Conservation (phyloP, 1,140 invertebrate genomes). For the Hormaphis cornu region DNA sequence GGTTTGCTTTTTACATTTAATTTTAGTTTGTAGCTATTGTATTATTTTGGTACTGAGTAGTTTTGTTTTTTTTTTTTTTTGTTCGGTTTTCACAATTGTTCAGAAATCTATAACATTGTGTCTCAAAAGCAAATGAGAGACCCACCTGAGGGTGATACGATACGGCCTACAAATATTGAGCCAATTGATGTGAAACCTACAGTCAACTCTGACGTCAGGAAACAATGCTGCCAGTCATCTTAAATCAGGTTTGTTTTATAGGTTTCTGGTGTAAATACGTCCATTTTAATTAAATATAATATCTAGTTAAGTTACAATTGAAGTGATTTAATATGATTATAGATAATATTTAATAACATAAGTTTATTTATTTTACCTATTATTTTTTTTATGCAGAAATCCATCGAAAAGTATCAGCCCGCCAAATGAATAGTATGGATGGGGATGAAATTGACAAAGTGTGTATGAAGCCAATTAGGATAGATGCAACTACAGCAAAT, state of each 20-base stretch:
- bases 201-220: slow-evolving; percentile 72
- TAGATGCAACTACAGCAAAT: slow-evolving; percentile 33
- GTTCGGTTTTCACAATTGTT: slow-evolving; percentile 40
- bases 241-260: slow-evolving; percentile 33
- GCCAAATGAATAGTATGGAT: slow-evolving; percentile 34
- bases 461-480: slow-evolving; percentile 34
- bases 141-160: slow-evolving; percentile 80
- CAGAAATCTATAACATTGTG: slow-evolving; percentile 95
- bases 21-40: slow-evolving; percentile 24
- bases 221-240: slow-evolving; percentile 69
- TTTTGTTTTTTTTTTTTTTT: slow-evolving; percentile 34
- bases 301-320: no score
- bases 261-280: slow-evolving; percentile 16
- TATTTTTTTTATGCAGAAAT: slow-evolving; percentile 32
- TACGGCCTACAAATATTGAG: slow-evolving; percentile 76
- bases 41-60: slow-evolving; percentile 29
- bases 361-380: not conserved
- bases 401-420: slow-evolving; percentile 34
- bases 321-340: not conserved
- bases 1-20: slow-evolving; percentile 3
- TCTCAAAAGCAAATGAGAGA: slow-evolving; percentile 94
- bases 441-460: slow-evolving; percentile 33
- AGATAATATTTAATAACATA: not conserved
- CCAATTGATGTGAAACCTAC: slow-evolving; percentile 80
- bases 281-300: slow-evolving; percentile 7